Evolutionary conservation across 2,888 invertebrate species (phyloP).

Genomic region (Rhorus exstirpatorius): DNA sequence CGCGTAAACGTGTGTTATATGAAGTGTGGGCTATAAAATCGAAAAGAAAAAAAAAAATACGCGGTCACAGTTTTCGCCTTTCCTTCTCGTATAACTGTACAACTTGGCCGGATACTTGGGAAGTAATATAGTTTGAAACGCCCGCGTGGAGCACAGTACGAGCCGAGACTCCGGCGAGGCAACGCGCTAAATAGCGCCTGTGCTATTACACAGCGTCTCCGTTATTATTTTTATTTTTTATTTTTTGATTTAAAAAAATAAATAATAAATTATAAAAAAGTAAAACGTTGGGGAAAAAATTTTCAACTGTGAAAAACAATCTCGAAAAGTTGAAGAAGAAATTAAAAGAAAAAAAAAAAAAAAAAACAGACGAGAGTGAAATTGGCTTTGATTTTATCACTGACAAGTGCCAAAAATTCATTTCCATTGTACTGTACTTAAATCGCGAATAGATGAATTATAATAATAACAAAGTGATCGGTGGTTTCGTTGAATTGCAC

Average conservation of each 20-base stretch:
- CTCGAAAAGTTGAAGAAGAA: too few relatives aligned
- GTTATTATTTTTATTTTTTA: neutral
- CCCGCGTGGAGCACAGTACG: conserved; percentile 64
- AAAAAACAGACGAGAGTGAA: too few relatives aligned
- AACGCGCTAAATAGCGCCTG: conserved; percentile 31
- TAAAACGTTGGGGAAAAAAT: too few relatives aligned
- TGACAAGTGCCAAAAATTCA: neutral
- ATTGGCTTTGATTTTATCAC: neutral
- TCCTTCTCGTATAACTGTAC: neutral
- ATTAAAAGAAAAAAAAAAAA: too few relatives aligned
- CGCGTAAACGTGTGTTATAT: conserved; percentile 11
- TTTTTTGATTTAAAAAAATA: neutral
- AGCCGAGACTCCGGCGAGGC: conserved; percentile 68
- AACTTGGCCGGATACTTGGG: too few relatives aligned
- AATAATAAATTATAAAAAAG: neutral
- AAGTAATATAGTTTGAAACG: conserved; percentile 31
- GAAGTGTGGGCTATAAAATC: conserved; percentile 31
- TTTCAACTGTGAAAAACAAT: too few relatives aligned
- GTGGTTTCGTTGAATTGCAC: too few relatives aligned
- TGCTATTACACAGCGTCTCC: conserved; percentile 13
- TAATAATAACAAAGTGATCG: neutral
- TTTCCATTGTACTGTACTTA: conserved; percentile 2
- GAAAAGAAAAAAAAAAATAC: too few relatives aligned
- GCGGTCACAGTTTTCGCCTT: conserved; percentile 29
- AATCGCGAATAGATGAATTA: neutral